phyloP scores from a whole-genome alignment of 2,888 invertebrate species.

The Tachina grossa region DNA sequence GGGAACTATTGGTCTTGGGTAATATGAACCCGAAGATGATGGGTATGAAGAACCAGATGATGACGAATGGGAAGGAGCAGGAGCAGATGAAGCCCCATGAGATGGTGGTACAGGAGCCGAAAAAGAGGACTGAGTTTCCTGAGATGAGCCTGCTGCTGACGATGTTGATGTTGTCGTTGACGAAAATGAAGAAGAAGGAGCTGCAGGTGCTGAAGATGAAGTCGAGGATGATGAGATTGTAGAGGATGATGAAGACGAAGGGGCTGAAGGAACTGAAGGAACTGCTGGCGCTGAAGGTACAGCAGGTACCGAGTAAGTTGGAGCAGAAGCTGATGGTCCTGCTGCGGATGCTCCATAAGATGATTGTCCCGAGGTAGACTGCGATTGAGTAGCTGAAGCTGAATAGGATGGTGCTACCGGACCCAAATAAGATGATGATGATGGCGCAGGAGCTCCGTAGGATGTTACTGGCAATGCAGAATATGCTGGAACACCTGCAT shows the following conservation, averaged over 20 bases:
- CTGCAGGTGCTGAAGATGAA: slow-evolving; percentile 25
- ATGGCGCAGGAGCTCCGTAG: slow-evolving; percentile 61
- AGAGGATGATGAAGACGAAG: slow-evolving; percentile 66
- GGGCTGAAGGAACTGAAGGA: slow-evolving; percentile 66
- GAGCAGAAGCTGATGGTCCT: slow-evolving; percentile 66
- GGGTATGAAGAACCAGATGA: slow-evolving; percentile 52
- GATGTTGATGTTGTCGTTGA: slow-evolving; percentile 17
- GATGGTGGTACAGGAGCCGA: no score
- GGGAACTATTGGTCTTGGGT: slow-evolving; percentile 61
- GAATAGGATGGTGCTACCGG: slow-evolving; percentile 47
- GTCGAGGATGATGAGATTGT: slow-evolving; percentile 1
- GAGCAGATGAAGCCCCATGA: slow-evolving; percentile 56
- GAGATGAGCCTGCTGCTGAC: slow-evolving; percentile 52
- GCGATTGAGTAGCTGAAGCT: slow-evolving; percentile 71
- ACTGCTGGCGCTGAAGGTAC: slow-evolving; percentile 68
- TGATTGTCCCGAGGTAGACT: slow-evolving; percentile 49
- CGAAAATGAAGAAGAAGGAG: slow-evolving; percentile 66
- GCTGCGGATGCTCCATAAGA: slow-evolving; percentile 47
- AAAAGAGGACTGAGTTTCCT: slow-evolving; percentile 27
- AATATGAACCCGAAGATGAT: slow-evolving; percentile 75
- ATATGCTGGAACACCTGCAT: slow-evolving; percentile 67
- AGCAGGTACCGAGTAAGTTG: slow-evolving; percentile 72
- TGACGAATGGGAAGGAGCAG: background rate
- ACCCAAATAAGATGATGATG: slow-evolving; percentile 55
- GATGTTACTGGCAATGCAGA: slow-evolving; percentile 70